Evolutionary conservation across 2,797 vertebrate species (phyloP).

Genomic region (Pygocentrus nattereri): DNA sequence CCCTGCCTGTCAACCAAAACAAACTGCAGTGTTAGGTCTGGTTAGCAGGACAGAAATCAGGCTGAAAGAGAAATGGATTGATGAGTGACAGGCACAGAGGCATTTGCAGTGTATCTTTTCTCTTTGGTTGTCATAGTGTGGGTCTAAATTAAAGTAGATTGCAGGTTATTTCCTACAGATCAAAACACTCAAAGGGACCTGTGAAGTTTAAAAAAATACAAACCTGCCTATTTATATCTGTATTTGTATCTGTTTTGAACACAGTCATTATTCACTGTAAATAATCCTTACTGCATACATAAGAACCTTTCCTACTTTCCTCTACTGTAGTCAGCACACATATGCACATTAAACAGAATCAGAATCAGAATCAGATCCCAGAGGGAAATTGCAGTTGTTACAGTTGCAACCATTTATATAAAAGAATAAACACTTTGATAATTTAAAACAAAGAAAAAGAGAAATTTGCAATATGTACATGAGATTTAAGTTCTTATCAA

Average conservation of each 20-base stretch:
- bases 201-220: not conserved
- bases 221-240: not conserved
- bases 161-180: not conserved
- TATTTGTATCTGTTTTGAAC: not conserved
- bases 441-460: too few relatives aligned
- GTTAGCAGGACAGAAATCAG: not conserved
- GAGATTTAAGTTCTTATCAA: too few relatives aligned
- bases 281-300: too few relatives aligned
- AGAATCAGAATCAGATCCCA: too few relatives aligned
- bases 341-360: too few relatives aligned
- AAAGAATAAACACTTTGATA: too few relatives aligned
- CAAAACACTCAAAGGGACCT: not conserved
- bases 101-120: not conserved
- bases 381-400: too few relatives aligned
- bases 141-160: not conserved
- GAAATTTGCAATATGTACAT: too few relatives aligned
- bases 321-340: too few relatives aligned
- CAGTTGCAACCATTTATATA: too few relatives aligned
- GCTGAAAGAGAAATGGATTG: not conserved
- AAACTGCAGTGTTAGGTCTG: not conserved
- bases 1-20: not conserved
- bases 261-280: too few relatives aligned
- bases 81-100: not conserved
- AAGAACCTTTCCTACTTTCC: too few relatives aligned
- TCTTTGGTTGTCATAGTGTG: not conserved